A percentile compares a stretch with the other conserved stretches of the same genome.
Conservation (phyloP, 2,113 vertebrate species). For the Callorhinus ursinus region DNA sequence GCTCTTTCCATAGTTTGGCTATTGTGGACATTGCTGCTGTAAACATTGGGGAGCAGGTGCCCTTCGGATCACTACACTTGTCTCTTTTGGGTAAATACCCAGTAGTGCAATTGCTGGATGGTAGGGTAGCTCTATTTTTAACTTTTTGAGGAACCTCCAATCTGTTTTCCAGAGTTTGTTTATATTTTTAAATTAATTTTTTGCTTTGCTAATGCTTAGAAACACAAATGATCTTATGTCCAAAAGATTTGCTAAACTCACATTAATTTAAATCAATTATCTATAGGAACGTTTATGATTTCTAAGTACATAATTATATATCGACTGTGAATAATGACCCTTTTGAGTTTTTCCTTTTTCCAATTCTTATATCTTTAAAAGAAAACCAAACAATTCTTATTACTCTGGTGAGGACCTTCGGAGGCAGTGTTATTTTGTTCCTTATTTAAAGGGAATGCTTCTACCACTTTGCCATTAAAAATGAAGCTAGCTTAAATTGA, state of each 20-base stretch:
- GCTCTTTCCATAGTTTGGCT: no score
- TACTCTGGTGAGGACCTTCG: background rate
- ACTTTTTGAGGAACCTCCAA: background rate
- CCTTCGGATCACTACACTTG: background rate
- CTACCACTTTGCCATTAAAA: conserved; percentile 7
- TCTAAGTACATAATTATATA: background rate
- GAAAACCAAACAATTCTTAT: background rate
- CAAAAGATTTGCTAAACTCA: background rate
- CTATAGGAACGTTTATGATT: background rate
- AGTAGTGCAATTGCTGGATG: background rate
- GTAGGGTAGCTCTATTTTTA: background rate
- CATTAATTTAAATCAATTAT: conserved; percentile 31
- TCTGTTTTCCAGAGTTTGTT: background rate
- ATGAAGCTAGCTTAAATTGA: background rate
- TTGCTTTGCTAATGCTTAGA: background rate
- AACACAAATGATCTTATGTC: background rate
- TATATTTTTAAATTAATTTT: background rate
- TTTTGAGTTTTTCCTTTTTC: background rate
- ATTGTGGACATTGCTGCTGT: background rate
- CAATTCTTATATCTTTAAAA: background rate
- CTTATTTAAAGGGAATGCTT: background rate
- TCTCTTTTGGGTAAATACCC: background rate
- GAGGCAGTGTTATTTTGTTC: background rate
- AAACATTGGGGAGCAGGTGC: background rate
- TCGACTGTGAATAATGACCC: background rate